These are phyloP conservation scores for Iselma pallidipennis DNA, from an alignment of 2,888 invertebrate species.

Conservation along the genomic window DNA sequence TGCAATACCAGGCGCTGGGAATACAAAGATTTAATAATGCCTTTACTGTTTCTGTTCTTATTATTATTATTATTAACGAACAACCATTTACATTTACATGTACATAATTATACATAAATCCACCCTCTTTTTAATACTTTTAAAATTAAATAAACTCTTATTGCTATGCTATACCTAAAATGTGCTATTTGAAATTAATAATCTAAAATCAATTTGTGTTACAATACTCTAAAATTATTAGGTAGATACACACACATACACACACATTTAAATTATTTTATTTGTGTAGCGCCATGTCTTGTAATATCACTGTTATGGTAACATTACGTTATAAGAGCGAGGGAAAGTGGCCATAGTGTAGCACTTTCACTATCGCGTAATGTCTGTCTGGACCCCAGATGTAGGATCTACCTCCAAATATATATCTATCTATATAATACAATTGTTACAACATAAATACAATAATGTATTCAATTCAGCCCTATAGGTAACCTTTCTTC, in stretches of 20 bases:
- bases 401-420: conserved; percentile 27
- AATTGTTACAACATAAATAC: neutral
- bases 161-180: too few relatives aligned
- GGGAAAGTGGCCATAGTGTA: conserved; percentile 56
- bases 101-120: neutral
- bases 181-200: too few relatives aligned
- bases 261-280: neutral
- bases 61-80: neutral
- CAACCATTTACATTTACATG: neutral
- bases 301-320: conserved; percentile 51
- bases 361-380: conserved; percentile 58
- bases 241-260: too few relatives aligned
- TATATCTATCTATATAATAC: neutral
- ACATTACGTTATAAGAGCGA: conserved; percentile 53
- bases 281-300: conserved; percentile 12
- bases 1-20: conserved; percentile 50
- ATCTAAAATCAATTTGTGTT: too few relatives aligned
- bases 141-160: too few relatives aligned
- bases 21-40: conserved; percentile 41
- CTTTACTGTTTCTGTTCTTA: conserved; percentile 35
- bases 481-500: conserved; percentile 20
- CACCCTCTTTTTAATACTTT: too few relatives aligned
- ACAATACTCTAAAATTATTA: too few relatives aligned
- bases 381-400: conserved; percentile 44
- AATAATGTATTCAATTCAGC: neutral